Evolutionary conservation across 2,113 vertebrate species (phyloP).

Genomic region (Trinectes maculatus): DNA sequence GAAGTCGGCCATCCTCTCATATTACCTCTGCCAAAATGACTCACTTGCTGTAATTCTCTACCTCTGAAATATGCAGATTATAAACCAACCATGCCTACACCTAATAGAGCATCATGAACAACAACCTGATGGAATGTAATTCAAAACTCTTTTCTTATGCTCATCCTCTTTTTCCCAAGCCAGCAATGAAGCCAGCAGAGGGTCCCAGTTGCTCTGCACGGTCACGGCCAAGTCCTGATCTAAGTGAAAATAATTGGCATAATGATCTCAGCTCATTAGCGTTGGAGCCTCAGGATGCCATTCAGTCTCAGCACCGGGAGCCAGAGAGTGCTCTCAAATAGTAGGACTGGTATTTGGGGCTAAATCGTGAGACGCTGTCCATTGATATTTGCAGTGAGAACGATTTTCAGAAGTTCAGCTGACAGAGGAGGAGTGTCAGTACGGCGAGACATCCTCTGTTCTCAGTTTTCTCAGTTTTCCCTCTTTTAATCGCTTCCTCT

Average conservation of each 20-base stretch:
- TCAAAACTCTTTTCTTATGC: constrained; percentile 68
- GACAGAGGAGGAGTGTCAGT: constrained; percentile 57
- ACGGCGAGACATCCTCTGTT: constrained; percentile 39
- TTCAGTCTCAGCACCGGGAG: constrained; percentile 59
- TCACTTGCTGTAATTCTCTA: background rate
- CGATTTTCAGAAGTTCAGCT: constrained; percentile 56
- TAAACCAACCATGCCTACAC: constrained; percentile 5
- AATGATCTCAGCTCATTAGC: constrained; percentile 77
- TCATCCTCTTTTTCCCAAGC: constrained; percentile 61
- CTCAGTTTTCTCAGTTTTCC: constrained; percentile 61
- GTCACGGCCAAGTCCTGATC: constrained; percentile 76
- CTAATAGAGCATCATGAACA: constrained; percentile 12
- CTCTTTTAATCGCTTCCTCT: constrained; percentile 67
- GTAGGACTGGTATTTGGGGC: constrained; percentile 49
- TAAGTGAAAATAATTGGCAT: constrained; percentile 79
- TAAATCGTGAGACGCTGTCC: constrained; percentile 52
- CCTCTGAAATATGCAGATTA: too few species aligned
- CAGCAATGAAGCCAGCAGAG: constrained; percentile 68
- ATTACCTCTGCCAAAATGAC: background rate
- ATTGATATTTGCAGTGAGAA: constrained; percentile 61
- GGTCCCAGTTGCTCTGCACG: constrained; percentile 54
- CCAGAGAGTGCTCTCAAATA: constrained; percentile 53
- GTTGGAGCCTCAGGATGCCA: constrained; percentile 60
- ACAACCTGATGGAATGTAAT: constrained; percentile 64
- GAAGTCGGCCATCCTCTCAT: too few species aligned